Evolutionary conservation across 2,797 vertebrate genomes (phyloP).

Genomic region (Rhynchonycteris naso): DNA sequence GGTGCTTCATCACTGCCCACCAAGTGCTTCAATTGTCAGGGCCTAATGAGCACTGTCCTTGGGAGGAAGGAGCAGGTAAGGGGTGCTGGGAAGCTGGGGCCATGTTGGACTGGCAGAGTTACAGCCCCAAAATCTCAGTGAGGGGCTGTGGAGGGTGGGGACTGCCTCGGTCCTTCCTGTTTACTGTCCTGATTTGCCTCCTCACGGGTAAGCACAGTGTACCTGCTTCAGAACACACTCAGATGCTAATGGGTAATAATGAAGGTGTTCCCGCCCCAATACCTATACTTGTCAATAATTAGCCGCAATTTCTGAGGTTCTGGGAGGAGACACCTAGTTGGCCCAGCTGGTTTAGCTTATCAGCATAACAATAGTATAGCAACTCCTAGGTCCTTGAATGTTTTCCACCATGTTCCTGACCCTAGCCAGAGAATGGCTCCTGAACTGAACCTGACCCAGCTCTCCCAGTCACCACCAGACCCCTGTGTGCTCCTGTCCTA

Average conservation of each 20-base stretch:
- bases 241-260: slow-evolving; percentile 51
- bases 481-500: neutral
- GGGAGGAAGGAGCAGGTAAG: neutral
- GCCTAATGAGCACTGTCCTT: neutral
- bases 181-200: slow-evolving; percentile 53
- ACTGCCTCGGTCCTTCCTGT: slow-evolving; percentile 60
- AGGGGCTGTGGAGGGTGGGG: slow-evolving; percentile 56
- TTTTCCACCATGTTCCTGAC: neutral
- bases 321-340: slow-evolving; percentile 50
- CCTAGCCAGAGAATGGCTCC: neutral
- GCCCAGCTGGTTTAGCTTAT: neutral
- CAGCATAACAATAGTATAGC: neutral
- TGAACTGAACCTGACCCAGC: neutral
- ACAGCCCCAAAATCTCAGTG: neutral
- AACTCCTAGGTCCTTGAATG: neutral
- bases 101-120: neutral
- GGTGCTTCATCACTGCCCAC: neutral
- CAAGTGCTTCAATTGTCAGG: neutral
- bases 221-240: slow-evolving; percentile 18
- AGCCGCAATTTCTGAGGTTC: slow-evolving; percentile 33
- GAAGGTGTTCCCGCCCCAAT: slow-evolving; percentile 49
- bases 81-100: neutral
- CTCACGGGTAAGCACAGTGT: neutral
- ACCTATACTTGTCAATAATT: slow-evolving; percentile 74
- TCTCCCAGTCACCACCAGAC: neutral